These are phyloP conservation scores for Eriosoma lanigerum DNA, from an alignment of 1,140 invertebrate genomes.

Conservation along the genomic window DNA sequence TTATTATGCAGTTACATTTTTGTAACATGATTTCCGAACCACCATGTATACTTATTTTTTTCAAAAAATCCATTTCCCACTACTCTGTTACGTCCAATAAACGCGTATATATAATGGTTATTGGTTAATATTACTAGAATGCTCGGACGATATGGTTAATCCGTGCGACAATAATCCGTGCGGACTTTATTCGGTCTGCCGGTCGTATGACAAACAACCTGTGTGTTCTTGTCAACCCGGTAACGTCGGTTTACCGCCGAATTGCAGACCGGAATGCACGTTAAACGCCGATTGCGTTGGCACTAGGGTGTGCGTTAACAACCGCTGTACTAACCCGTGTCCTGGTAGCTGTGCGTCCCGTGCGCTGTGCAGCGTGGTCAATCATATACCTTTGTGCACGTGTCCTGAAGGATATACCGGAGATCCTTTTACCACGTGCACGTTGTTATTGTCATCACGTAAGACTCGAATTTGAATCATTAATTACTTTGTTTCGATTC, in stretches of 20 bases:
- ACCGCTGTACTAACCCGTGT: conserved; percentile 75
- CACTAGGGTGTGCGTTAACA: conserved; percentile 70
- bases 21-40: too few relatives aligned
- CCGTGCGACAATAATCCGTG: conserved; percentile 76
- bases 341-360: conserved; percentile 73
- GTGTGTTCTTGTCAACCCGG: conserved; percentile 76
- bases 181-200: conserved; percentile 78
- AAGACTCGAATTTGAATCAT: conserved; percentile 59
- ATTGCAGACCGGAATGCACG: conserved; percentile 73
- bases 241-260: conserved; percentile 74
- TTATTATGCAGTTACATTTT: too few relatives aligned
- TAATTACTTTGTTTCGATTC: too few relatives aligned
- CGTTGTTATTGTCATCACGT: conserved; percentile 69
- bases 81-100: neutral
- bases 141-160: conserved; percentile 56
- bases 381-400: conserved; percentile 75
- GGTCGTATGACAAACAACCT: conserved; percentile 68
- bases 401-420: conserved; percentile 81
- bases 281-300: conserved; percentile 73
- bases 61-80: neutral
- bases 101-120: conserved; percentile 56
- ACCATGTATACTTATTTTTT: neutral
- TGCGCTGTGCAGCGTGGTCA: conserved; percentile 71
- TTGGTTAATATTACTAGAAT: conserved; percentile 58
- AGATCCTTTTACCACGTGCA: conserved; percentile 76